phyloP scores from a whole-genome alignment of 2,888 invertebrate species.

The Cephalotes varians region DNA sequence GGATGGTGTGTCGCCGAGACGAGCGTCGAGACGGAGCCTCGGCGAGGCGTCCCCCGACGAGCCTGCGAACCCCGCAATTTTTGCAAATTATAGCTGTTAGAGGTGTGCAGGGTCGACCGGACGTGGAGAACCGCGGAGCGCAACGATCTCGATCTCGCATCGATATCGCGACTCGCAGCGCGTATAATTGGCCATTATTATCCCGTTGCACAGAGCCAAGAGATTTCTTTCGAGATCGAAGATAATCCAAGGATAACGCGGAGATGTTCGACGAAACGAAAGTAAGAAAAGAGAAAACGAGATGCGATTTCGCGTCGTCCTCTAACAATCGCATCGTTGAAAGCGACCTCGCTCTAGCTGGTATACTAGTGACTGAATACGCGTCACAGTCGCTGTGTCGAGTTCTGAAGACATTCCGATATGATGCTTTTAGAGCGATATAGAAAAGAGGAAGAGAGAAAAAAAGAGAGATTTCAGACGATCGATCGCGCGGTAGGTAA shows the following conservation, averaged over 20 bases:
- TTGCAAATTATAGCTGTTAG: slow-evolving; percentile 21
- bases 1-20: slow-evolving; percentile 55
- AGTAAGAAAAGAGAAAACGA: neutral
- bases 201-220: slow-evolving; percentile 13
- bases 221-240: neutral
- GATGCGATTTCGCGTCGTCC: neutral
- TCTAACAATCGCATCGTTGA: neutral
- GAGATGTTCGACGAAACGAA: neutral
- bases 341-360: neutral
- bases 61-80: slow-evolving; percentile 57
- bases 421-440: slow-evolving; percentile 55
- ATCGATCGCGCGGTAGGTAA: slow-evolving; percentile 27
- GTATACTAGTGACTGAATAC: slow-evolving; percentile 58
- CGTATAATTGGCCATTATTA: slow-evolving; percentile 62
- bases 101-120: neutral
- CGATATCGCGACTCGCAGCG: slow-evolving; percentile 60
- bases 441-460: neutral
- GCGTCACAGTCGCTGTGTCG: neutral
- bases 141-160: slow-evolving; percentile 55
- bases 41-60: slow-evolving; percentile 41
- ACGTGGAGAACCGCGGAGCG: slow-evolving; percentile 17
- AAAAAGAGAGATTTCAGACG: slow-evolving; percentile 22
- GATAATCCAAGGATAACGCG: neutral
- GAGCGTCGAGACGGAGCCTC: slow-evolving; percentile 42
- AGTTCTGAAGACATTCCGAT: slow-evolving; percentile 34